Conservation (phyloP, 2,113 vertebrate genomes). For the Suricata suricatta region DNA sequence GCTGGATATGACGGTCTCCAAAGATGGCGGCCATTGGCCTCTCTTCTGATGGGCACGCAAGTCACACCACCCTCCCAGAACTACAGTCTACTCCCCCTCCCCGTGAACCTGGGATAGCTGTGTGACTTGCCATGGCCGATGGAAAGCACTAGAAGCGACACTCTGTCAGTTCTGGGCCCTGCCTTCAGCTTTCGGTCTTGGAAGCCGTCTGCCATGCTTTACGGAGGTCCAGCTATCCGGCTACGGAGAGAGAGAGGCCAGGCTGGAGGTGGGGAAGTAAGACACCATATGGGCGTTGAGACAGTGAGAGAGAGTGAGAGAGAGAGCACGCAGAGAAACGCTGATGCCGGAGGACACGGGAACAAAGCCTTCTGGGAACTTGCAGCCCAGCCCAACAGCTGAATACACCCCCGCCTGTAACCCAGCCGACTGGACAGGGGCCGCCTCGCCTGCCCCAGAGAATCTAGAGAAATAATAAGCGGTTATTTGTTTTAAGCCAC, state of each 20-base stretch:
- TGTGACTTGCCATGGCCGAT: background rate
- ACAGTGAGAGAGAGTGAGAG: background rate
- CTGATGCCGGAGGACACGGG: fast-evolving
- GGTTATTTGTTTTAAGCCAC: background rate
- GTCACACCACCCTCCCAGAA: background rate
- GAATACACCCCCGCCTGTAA: background rate
- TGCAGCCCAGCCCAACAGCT: background rate
- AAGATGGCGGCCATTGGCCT: background rate
- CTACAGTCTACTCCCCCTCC: background rate
- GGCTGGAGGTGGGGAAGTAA: background rate
- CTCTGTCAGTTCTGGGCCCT: background rate
- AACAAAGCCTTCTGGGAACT: background rate
- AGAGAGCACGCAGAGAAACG: background rate
- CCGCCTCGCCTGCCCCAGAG: background rate
- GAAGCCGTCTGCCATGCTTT: background rate
- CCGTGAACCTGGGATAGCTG: too few relatives aligned
- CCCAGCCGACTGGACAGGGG: background rate
- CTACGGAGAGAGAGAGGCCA: background rate
- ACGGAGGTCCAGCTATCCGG: background rate
- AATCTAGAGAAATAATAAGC: background rate
- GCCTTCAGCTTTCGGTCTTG: background rate
- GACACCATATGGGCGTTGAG: background rate
- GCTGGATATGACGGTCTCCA: background rate
- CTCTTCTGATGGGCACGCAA: background rate
- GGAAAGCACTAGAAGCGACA: background rate